A percentile compares a stretch with the other conserved stretches of the same genome.
Conservation (phyloP, 2,888 invertebrate genomes). For the Dicranocentrus wangi region DNA sequence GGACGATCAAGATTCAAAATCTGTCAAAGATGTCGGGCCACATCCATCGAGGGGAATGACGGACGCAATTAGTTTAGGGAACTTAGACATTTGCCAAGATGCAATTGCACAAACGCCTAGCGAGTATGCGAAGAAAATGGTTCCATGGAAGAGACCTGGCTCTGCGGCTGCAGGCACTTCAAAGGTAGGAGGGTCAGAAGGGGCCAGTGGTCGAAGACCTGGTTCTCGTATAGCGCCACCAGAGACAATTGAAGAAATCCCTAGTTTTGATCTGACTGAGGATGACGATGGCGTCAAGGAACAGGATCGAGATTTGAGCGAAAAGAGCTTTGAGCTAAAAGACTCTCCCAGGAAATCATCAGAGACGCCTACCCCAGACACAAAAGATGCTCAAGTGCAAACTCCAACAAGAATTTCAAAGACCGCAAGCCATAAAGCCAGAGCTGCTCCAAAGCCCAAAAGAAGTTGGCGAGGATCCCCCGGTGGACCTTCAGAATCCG, state of each 20-base stretch:
- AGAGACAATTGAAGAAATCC: conserved; percentile 65
- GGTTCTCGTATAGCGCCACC: conserved; percentile 38
- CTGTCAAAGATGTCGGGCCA: background rate
- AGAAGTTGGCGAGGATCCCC: conserved; percentile 51
- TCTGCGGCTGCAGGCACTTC: conserved; percentile 35
- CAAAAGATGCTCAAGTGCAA: conserved; percentile 65
- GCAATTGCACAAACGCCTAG: conserved; percentile 67
- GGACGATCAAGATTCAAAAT: background rate
- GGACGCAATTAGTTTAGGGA: conserved; percentile 69
- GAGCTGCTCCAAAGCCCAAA: conserved; percentile 54
- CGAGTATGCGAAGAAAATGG: conserved; percentile 68
- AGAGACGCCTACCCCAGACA: conserved; percentile 22
- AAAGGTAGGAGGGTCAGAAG: background rate
- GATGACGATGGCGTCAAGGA: conserved; percentile 39
- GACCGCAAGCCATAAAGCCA: conserved; percentile 39
- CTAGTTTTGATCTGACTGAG: conserved; percentile 43
- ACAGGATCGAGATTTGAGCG: conserved; percentile 67
- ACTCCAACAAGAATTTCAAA: conserved; percentile 60
- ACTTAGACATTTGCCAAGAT: conserved; percentile 71
- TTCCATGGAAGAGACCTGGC: conserved; percentile 60
- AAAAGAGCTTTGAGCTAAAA: conserved; percentile 58
- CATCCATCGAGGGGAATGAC: conserved; percentile 34
- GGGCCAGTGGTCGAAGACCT: conserved; percentile 20
- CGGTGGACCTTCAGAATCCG: conserved; percentile 48
- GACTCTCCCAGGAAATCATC: conserved; percentile 38